phyloP scores from a whole-genome alignment of 2,113 vertebrate genomes.

The Dromiciops gliroides region DNA sequence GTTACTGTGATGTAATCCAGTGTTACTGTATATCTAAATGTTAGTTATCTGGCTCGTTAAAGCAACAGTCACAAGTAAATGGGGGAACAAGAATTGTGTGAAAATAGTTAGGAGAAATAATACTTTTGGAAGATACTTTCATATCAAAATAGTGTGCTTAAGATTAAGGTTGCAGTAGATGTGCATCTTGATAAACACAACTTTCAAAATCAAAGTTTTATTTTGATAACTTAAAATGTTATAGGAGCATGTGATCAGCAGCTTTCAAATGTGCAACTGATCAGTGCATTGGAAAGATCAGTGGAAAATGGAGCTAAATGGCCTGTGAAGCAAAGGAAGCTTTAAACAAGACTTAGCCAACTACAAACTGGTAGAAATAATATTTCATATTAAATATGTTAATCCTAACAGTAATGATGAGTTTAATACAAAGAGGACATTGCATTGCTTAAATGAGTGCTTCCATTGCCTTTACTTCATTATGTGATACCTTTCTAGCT shows the following conservation, averaged over 20 bases:
- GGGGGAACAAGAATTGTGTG: neutral
- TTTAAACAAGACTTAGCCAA: neutral
- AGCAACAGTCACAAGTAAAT: slow-evolving; percentile 11
- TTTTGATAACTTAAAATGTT: slow-evolving; percentile 31
- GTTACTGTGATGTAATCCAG: neutral
- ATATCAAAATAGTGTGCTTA: slow-evolving; percentile 6
- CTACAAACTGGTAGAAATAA: neutral
- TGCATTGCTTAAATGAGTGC: slow-evolving; percentile 59
- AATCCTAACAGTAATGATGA: neutral
- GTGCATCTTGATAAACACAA: neutral
- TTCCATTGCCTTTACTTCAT: slow-evolving; percentile 13
- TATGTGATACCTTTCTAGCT: slow-evolving; percentile 45
- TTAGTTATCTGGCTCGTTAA: slow-evolving; percentile 15
- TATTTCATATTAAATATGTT: slow-evolving; percentile 28
- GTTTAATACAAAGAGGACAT: slow-evolving; percentile 52
- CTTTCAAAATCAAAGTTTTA: slow-evolving; percentile 20
- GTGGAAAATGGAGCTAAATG: neutral
- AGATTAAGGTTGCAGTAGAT: neutral
- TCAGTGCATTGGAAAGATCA: slow-evolving; percentile 9
- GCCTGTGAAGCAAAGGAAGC: neutral
- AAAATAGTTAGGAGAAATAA: neutral
- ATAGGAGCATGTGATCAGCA: neutral
- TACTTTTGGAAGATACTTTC: neutral
- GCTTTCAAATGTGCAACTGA: neutral
- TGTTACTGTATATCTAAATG: neutral